Evolutionary conservation across 2,888 invertebrate species (phyloP).

Genomic region (Spodoptera exigua): DNA sequence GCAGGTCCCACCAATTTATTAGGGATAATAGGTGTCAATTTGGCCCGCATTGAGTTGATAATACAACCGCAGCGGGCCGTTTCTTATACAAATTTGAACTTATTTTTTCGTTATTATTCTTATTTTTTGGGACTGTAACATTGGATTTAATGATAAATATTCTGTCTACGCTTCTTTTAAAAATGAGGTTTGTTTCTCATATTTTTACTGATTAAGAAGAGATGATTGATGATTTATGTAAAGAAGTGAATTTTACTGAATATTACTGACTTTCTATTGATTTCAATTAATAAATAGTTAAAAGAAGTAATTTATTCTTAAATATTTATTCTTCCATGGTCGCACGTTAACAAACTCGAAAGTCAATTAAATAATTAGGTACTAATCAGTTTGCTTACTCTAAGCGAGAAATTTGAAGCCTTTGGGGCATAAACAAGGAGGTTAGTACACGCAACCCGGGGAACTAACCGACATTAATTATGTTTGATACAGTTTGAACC

Average conservation of each 20-base stretch:
- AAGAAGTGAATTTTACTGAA: no score
- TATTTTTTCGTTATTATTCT: slow-evolving; percentile 4
- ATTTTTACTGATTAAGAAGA: no score
- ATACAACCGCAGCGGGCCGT: background rate
- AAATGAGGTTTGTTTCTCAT: no score
- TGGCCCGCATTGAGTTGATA: slow-evolving; percentile 7
- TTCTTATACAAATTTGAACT: slow-evolving; percentile 17
- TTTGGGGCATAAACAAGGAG: slow-evolving; percentile 27
- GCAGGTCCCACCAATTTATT: slow-evolving; percentile 30
- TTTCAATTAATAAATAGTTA: no score
- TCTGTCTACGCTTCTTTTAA: background rate
- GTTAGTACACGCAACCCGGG: slow-evolving; percentile 10
- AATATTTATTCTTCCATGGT: no score
- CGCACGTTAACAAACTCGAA: background rate
- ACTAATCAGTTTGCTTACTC: slow-evolving; percentile 6
- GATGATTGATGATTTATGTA: no score
- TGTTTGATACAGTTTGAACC: slow-evolving; percentile 15
- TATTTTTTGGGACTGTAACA: background rate
- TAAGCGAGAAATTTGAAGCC: slow-evolving; percentile 32
- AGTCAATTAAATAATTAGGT: slow-evolving; percentile 7
- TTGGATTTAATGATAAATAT: slow-evolving; percentile 6
- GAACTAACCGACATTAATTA: slow-evolving; percentile 32
- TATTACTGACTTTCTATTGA: no score
- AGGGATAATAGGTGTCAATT: slow-evolving; percentile 35
- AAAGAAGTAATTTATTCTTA: no score